Percentiles rank a stretch among this genome's conserved stretches.
Conservation (phyloP, 2,113 vertebrate species). For the Carassius carassius region DNA sequence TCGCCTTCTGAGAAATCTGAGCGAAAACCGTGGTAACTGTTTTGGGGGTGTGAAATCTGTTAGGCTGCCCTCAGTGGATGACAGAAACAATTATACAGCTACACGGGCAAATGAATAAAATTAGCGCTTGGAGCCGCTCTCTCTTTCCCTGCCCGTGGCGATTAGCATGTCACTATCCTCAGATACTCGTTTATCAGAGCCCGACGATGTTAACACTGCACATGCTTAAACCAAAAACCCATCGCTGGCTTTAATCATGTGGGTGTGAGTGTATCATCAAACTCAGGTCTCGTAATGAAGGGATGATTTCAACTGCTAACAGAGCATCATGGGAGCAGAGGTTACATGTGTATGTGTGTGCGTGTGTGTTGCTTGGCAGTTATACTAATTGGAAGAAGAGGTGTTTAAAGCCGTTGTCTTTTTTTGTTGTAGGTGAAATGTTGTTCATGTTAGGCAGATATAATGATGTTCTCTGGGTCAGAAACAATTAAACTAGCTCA, state of each 20-base stretch:
- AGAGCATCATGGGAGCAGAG: slow-evolving; percentile 59
- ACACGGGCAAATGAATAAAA: slow-evolving; percentile 79
- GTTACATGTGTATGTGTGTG: slow-evolving; percentile 53
- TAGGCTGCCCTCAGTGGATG: slow-evolving; percentile 75
- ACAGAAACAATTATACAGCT: slow-evolving; percentile 79
- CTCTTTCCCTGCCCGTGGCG: slow-evolving; percentile 68
- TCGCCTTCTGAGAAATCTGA: slow-evolving; percentile 76
- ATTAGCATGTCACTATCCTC: slow-evolving; percentile 62
- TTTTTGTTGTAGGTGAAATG: slow-evolving; percentile 73
- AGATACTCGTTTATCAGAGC: slow-evolving; percentile 67
- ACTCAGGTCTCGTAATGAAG: neutral
- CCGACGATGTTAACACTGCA: slow-evolving; percentile 56
- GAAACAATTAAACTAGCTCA: slow-evolving; percentile 73
- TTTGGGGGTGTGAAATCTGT: slow-evolving; percentile 77
- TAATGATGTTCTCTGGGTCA: slow-evolving; percentile 20
- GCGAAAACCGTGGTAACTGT: slow-evolving; percentile 65
- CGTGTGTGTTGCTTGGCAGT: slow-evolving; percentile 54
- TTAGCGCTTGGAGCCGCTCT: slow-evolving; percentile 68
- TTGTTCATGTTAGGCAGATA: slow-evolving; percentile 63
- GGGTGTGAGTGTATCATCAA: slow-evolving; percentile 38
- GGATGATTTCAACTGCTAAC: slow-evolving; percentile 32
- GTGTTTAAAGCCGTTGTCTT: slow-evolving; percentile 70
- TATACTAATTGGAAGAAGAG: slow-evolving; percentile 76
- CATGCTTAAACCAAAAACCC: slow-evolving; percentile 45
- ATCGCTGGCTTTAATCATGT: slow-evolving; percentile 51